phyloP scores from a whole-genome alignment of 35 echinoderm and acorn worm genomes.

The Heliocidaris erythrogramma region DNA sequence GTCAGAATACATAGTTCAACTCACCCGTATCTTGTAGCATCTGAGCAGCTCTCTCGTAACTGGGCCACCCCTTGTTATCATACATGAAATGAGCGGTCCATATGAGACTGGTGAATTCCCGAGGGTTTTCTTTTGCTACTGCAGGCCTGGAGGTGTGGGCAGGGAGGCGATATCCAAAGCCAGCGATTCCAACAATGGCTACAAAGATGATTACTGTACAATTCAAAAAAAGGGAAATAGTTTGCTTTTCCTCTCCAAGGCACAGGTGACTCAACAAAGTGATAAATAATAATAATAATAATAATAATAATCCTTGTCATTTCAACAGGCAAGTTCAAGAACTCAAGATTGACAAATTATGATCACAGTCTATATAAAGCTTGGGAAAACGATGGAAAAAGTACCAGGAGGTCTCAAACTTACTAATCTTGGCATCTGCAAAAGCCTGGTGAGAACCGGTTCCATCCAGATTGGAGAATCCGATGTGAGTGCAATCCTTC shows the following conservation, averaged over 20 bases:
- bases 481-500: constrained; percentile 68
- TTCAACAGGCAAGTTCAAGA: no score
- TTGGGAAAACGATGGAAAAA: no score
- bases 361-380: no score
- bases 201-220: constrained; percentile 67
- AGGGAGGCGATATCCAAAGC: constrained; percentile 56
- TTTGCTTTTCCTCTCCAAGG: no score
- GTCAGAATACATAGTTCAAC: neutral
- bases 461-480: constrained; percentile 89
- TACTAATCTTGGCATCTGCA: constrained; percentile 96
- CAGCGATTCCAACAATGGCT: constrained; percentile 60
- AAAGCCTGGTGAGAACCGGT: constrained; percentile 79
- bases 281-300: no score
- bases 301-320: no score
- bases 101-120: constrained; percentile 65
- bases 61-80: constrained; percentile 87
- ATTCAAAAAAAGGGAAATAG: constrained; percentile 25
- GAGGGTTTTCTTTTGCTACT: constrained; percentile 49
- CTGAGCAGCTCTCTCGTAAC: constrained; percentile 78
- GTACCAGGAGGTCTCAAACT: constrained; percentile 43
- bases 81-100: constrained; percentile 87
- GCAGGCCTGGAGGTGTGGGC: neutral
- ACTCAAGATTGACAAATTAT: no score
- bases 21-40: constrained; percentile 80
- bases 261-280: no score